Evolutionary conservation across 2,797 vertebrate species (phyloP).

Genomic region (Carapus acus): DNA sequence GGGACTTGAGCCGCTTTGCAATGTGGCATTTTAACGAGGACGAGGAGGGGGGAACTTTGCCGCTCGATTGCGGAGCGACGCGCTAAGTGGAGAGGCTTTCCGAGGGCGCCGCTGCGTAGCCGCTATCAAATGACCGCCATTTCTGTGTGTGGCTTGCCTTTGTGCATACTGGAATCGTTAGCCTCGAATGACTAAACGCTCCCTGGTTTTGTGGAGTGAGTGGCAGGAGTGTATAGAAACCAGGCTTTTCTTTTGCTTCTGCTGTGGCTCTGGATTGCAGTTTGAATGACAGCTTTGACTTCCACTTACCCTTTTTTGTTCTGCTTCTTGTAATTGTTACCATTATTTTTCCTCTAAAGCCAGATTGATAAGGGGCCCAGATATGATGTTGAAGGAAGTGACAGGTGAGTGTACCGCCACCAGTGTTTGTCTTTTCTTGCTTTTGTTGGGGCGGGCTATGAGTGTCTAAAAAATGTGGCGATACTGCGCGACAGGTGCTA

Average conservation of each 20-base stretch:
- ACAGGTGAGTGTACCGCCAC: slow-evolving; percentile 71
- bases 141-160: slow-evolving; percentile 26
- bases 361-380: slow-evolving; percentile 75
- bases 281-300: slow-evolving; percentile 41
- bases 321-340: slow-evolving; percentile 67
- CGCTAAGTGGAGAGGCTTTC: slow-evolving; percentile 8
- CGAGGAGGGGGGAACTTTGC: neutral
- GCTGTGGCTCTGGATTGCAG: slow-evolving; percentile 47
- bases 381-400: slow-evolving; percentile 73
- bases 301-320: slow-evolving; percentile 46
- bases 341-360: slow-evolving; percentile 74
- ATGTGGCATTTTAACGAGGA: no score
- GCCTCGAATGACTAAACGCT: slow-evolving; percentile 36
- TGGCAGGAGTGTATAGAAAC: slow-evolving; percentile 32
- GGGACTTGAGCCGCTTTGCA: no score
- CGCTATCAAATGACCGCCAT: slow-evolving; percentile 4
- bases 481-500: slow-evolving; percentile 8
- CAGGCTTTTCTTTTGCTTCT: slow-evolving; percentile 43
- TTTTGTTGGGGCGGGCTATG: slow-evolving; percentile 41
- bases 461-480: slow-evolving; percentile 10
- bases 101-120: slow-evolving; percentile 16
- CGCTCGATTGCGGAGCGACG: neutral
- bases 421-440: slow-evolving; percentile 56
- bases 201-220: slow-evolving; percentile 35
- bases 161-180: slow-evolving; percentile 18